Evolutionary conservation across 2,888 invertebrate species (phyloP).

Genomic region (Tyria jacobaeae): DNA sequence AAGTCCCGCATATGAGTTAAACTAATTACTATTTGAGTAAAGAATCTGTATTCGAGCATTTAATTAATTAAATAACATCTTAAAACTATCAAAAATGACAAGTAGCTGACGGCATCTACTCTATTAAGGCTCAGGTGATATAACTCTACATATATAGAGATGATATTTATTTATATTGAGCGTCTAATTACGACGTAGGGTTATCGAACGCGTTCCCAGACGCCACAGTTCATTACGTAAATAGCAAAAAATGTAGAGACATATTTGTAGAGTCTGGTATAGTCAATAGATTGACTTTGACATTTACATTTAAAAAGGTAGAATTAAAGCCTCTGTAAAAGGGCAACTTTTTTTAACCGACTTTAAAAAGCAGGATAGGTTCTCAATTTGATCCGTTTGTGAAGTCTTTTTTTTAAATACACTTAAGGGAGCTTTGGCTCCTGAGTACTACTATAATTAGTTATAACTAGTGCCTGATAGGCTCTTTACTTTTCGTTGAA

Average conservation of each 20-base stretch:
- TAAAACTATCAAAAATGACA: slow-evolving; percentile 3
- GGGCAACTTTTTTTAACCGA: too few relatives aligned
- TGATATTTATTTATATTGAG: slow-evolving; percentile 22
- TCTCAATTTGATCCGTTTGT: too few relatives aligned
- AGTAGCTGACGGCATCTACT: background rate
- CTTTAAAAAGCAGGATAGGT: too few relatives aligned
- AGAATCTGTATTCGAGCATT: background rate
- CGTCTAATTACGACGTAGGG: slow-evolving; percentile 29
- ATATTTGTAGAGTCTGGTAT: background rate
- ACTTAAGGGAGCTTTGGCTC: too few relatives aligned
- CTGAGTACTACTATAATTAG: too few relatives aligned
- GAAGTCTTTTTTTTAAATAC: too few relatives aligned
- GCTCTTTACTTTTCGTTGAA: too few relatives aligned
- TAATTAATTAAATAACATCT: too few relatives aligned
- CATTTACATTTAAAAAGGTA: background rate
- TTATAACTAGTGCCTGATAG: too few relatives aligned
- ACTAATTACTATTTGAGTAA: too few relatives aligned
- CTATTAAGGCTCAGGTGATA: background rate
- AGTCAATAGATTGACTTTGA: slow-evolving; percentile 1
- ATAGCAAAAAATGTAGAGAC: slow-evolving; percentile 8
- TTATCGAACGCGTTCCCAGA: slow-evolving; percentile 14
- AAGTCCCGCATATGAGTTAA: too few relatives aligned
- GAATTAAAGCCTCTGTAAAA: too few relatives aligned
- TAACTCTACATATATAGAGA: slow-evolving; percentile 23
- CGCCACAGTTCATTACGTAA: slow-evolving; percentile 12